A percentile compares a stretch with the other conserved stretches of the same genome.
Evolutionary conservation across 2,888 invertebrate species (phyloP).

Genomic region (Macaria liturata): DNA sequence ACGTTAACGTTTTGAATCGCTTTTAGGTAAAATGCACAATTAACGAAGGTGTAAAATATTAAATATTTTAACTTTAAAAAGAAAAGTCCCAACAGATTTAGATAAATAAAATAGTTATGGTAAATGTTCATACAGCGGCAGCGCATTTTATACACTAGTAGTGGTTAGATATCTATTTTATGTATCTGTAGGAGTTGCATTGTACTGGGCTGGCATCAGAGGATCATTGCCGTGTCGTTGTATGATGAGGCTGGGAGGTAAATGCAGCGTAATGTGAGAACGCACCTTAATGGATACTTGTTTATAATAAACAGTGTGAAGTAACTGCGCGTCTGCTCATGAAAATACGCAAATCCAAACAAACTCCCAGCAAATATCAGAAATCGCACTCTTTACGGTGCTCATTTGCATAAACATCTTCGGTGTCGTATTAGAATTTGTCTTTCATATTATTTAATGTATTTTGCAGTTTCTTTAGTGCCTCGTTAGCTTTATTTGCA

Average conservation of each 20-base stretch:
- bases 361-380: conserved; percentile 33
- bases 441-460: conserved; percentile 16
- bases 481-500: not conserved
- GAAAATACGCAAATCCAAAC: conserved; percentile 25
- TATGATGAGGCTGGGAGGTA: conserved; percentile 20
- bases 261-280: conserved; percentile 38
- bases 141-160: no score
- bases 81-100: no score
- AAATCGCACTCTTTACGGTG: conserved; percentile 34
- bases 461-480: conserved; percentile 2
- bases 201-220: conserved; percentile 5
- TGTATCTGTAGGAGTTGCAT: not conserved
- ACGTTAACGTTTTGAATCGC: no score
- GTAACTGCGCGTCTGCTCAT: conserved; percentile 27
- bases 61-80: no score
- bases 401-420: conserved; percentile 38
- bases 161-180: no score
- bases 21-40: no score
- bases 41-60: no score
- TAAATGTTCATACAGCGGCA: no score
- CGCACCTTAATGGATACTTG: conserved; percentile 27
- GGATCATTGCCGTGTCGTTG: conserved; percentile 27
- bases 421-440: conserved; percentile 29
- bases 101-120: no score
- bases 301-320: conserved; percentile 31